Evolutionary conservation across 1,140 invertebrate genomes (phyloP).

Genomic region (Drosophila micromelanica): DNA sequence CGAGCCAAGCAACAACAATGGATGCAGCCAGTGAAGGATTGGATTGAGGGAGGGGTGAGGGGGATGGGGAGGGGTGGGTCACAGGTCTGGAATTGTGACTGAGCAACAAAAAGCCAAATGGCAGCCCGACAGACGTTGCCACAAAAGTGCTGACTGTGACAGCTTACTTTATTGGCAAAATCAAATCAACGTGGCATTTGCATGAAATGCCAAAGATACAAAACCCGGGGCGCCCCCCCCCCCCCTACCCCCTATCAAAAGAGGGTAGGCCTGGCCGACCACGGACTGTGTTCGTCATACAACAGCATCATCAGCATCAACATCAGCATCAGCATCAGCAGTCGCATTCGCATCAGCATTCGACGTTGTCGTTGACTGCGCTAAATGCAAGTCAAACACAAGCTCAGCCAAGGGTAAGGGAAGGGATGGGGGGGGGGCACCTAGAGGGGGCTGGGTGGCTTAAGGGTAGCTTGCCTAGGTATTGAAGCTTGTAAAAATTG

Average conservation of each 20-base stretch:
- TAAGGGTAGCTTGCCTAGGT: slow-evolving; percentile 59
- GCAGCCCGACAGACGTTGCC: slow-evolving; percentile 41
- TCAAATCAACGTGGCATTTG: slow-evolving; percentile 82
- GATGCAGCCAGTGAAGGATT: no score
- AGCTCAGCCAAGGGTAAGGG: slow-evolving; percentile 30
- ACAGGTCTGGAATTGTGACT: neutral
- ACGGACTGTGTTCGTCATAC: no score
- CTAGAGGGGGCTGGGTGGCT: neutral
- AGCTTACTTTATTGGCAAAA: slow-evolving; percentile 83
- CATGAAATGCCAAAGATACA: slow-evolving; percentile 76
- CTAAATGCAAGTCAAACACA: slow-evolving; percentile 82
- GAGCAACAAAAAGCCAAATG: slow-evolving; percentile 53
- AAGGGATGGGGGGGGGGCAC: neutral
- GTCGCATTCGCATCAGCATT: neutral
- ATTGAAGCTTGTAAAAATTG: slow-evolving; percentile 82
- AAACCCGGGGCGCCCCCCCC: no score
- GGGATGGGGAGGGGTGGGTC: no score
- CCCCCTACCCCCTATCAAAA: no score
- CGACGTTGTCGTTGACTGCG: slow-evolving; percentile 57
- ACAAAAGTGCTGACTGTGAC: slow-evolving; percentile 81
- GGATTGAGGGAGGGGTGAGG: no score
- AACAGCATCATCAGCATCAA: slow-evolving; percentile 19
- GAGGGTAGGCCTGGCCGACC: no score
- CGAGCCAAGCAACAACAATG: slow-evolving; percentile 73
- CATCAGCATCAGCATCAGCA: slow-evolving; percentile 15